Evolutionary conservation across 2,113 vertebrate genomes (phyloP).

Genomic region (Amblyornis subalaris): DNA sequence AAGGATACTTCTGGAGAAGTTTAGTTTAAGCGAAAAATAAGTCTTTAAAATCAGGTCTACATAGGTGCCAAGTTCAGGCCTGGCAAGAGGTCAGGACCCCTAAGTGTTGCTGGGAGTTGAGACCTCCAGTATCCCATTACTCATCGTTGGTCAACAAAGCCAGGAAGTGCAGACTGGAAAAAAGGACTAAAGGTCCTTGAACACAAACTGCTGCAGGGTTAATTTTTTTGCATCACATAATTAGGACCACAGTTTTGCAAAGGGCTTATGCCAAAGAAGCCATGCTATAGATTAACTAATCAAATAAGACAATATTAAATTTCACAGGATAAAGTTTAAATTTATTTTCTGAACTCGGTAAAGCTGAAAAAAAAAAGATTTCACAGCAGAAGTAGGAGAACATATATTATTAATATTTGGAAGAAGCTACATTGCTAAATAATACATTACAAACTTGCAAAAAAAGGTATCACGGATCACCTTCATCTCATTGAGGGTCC

Average conservation of each 20-base stretch:
- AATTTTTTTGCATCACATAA: neutral
- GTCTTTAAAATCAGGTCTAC: neutral
- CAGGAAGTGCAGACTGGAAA: neutral
- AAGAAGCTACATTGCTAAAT: slow-evolving; percentile 18
- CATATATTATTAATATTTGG: slow-evolving; percentile 28
- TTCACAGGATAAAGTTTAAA: neutral
- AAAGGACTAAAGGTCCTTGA: neutral
- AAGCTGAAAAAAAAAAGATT: neutral
- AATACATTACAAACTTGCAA: slow-evolving; percentile 34
- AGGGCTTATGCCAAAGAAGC: neutral
- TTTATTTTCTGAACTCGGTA: neutral
- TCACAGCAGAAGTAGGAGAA: neutral
- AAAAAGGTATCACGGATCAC: neutral
- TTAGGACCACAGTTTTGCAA: neutral
- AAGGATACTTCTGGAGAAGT: neutral
- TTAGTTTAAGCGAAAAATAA: neutral
- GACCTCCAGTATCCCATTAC: neutral
- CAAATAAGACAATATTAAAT: neutral
- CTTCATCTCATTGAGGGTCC: neutral
- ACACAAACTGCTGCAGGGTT: neutral
- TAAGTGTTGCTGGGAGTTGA: neutral
- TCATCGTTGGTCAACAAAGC: neutral
- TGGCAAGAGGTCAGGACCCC: neutral
- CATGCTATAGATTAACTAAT: neutral
- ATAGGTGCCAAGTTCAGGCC: neutral